A percentile compares a stretch with the other conserved stretches of the same genome.
Evolutionary conservation across 2,797 vertebrate species (phyloP).

Genomic region (Yasuhikotakia modesta): DNA sequence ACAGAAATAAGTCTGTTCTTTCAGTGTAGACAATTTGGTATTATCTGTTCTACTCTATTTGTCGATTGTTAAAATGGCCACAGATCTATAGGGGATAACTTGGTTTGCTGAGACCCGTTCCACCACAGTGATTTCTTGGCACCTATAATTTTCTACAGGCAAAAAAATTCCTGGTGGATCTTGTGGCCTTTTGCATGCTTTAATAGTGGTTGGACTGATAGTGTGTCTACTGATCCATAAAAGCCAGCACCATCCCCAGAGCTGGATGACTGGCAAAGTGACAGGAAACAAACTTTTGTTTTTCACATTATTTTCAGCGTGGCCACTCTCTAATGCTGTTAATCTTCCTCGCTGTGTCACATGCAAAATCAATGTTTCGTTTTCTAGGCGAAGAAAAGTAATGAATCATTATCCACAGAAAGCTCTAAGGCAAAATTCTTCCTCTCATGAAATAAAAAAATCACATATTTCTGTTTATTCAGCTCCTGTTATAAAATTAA

Average conservation of each 20-base stretch:
- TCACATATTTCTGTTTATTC: conserved; percentile 60
- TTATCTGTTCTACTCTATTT: not conserved
- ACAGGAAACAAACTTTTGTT: conserved; percentile 54
- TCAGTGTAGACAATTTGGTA: not conserved
- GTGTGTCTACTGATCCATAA: conserved; percentile 38
- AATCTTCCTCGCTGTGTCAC: conserved; percentile 72
- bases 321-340: conserved; percentile 71
- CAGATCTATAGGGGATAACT: not conserved
- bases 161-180: conserved; percentile 40
- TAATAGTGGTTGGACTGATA: conserved; percentile 30
- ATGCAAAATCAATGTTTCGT: conserved; percentile 76
- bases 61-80: conserved; percentile 15
- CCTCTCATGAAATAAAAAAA: conserved; percentile 67
- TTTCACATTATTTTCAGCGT: conserved; percentile 44
- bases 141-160: conserved; percentile 21
- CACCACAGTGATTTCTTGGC: conserved; percentile 25
- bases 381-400: conserved; percentile 71
- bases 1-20: not conserved
- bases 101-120: conserved; percentile 20
- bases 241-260: conserved; percentile 51
- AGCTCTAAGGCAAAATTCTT: conserved; percentile 70
- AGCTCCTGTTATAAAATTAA: conserved; percentile 30
- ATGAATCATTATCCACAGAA: conserved; percentile 73
- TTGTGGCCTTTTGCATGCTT: conserved; percentile 46
- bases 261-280: conserved; percentile 62